These are phyloP conservation scores for Anoplolepis gracilipes DNA, from an alignment of 1,140 invertebrate genomes.

Conservation along the genomic window DNA sequence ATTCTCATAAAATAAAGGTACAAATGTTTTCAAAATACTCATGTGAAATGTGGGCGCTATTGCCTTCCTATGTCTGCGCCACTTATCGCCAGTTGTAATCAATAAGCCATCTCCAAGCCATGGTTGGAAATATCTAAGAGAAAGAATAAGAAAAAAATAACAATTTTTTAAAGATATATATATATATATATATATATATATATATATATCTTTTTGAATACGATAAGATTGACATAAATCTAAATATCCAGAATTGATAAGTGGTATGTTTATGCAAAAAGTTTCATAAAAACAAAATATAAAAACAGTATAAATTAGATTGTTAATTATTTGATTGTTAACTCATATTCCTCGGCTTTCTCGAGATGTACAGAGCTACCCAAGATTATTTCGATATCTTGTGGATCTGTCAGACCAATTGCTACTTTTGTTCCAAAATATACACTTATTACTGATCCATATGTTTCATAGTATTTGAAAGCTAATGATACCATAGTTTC, in stretches of 20 bases:
- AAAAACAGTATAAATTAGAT: neutral
- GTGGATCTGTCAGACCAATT: constrained; percentile 88
- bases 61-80: constrained; percentile 94
- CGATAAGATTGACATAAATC: neutral
- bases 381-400: constrained; percentile 90
- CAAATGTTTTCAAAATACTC: constrained; percentile 95
- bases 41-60: constrained; percentile 98
- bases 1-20: constrained; percentile 95
- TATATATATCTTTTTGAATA: constrained; percentile 81
- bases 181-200: constrained; percentile 77
- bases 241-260: too few relatives aligned
- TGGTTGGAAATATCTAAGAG: constrained; percentile 92
- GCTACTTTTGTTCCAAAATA: constrained; percentile 89
- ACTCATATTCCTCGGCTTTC: constrained; percentile 89
- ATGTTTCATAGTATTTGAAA: constrained; percentile 83
- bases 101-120: constrained; percentile 96
- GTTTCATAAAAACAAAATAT: neutral
- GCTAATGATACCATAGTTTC: constrained; percentile 83
- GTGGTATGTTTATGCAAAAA: neutral
- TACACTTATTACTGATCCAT: constrained; percentile 87
- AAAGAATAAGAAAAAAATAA: neutral
- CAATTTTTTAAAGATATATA: constrained; percentile 90
- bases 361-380: constrained; percentile 92
- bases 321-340: constrained; percentile 17
- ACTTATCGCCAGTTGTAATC: constrained; percentile 93